Evolutionary conservation across 1,140 invertebrate species (phyloP).

Genomic region (Drosophila lacertosa): DNA sequence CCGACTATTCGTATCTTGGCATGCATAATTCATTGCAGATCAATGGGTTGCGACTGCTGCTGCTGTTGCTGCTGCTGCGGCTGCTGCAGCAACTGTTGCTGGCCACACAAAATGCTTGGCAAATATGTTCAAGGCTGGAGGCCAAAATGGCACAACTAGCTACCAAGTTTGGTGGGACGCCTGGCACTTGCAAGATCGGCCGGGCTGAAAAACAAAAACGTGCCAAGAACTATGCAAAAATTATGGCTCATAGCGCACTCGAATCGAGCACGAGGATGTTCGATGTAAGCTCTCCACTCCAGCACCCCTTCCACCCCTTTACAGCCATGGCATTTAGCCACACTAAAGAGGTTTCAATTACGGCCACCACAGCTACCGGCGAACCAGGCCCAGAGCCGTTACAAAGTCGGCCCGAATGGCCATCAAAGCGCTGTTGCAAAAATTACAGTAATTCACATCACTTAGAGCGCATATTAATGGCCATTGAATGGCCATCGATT

Average conservation of each 20-base stretch:
- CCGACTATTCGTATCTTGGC: conserved; percentile 56
- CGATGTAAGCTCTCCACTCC: conserved; percentile 13
- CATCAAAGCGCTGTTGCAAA: conserved; percentile 65
- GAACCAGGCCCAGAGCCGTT: conserved; percentile 61
- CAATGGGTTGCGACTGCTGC: conserved; percentile 51
- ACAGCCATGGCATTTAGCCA: conserved; percentile 67
- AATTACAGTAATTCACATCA: conserved; percentile 83
- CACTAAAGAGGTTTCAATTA: conserved; percentile 82
- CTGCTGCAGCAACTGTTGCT: conserved; percentile 12
- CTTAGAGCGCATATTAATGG: conserved; percentile 83
- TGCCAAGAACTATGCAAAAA: conserved; percentile 80
- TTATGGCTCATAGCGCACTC: conserved; percentile 74
- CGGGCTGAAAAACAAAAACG: conserved; percentile 60
- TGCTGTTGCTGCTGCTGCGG: conserved; percentile 9
- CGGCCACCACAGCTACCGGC: conserved; percentile 69
- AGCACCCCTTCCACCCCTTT: not conserved
- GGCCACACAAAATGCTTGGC: conserved; percentile 75
- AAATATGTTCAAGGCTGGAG: conserved; percentile 67
- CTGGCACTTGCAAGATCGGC: conserved; percentile 54
- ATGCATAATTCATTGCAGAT: conserved; percentile 82
- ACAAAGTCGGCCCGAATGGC: conserved; percentile 40
- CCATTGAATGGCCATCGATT: conserved; percentile 64
- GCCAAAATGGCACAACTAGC: conserved; percentile 61
- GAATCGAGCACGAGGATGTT: conserved; percentile 62
- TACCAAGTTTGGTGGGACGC: conserved; percentile 53